Conservation (phyloP, 2,113 vertebrate species). For the Malaclemys terrapin region DNA sequence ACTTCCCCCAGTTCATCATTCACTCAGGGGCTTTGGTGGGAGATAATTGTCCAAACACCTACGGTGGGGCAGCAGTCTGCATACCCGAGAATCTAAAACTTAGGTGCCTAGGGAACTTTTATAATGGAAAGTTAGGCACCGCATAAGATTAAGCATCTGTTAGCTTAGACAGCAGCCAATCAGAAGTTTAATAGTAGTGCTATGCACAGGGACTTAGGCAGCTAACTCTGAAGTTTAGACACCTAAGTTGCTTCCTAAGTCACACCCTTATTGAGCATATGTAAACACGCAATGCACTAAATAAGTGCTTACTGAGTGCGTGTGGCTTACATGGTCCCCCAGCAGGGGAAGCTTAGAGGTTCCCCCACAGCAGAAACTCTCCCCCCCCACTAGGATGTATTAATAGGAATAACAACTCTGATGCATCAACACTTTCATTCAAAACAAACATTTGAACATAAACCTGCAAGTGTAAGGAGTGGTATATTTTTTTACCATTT, state of each 20-base stretch:
- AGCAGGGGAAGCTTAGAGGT: background rate
- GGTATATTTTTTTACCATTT: constrained; percentile 37
- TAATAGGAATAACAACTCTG: constrained; percentile 51
- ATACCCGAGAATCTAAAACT: too few relatives aligned
- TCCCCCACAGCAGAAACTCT: constrained; percentile 38
- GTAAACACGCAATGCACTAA: background rate
- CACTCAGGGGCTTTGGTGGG: background rate
- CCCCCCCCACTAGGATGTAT: constrained; percentile 9
- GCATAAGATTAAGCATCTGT: background rate
- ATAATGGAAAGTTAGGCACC: too few relatives aligned
- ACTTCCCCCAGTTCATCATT: too few relatives aligned
- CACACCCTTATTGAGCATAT: background rate
- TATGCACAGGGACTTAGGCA: background rate
- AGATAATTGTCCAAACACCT: background rate
- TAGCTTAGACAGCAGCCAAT: background rate
- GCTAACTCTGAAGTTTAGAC: background rate
- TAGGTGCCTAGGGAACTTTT: too few relatives aligned
- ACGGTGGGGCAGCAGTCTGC: too few relatives aligned
- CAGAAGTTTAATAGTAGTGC: background rate
- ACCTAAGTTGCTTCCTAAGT: background rate
- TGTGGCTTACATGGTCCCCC: background rate
- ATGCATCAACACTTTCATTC: constrained; percentile 41
- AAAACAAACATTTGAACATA: constrained; percentile 48
- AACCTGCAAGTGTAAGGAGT: constrained; percentile 59
- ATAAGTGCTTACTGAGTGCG: background rate